Evolutionary conservation across 2,113 vertebrate species (phyloP).

Genomic region (Pontoporia blainvillei): DNA sequence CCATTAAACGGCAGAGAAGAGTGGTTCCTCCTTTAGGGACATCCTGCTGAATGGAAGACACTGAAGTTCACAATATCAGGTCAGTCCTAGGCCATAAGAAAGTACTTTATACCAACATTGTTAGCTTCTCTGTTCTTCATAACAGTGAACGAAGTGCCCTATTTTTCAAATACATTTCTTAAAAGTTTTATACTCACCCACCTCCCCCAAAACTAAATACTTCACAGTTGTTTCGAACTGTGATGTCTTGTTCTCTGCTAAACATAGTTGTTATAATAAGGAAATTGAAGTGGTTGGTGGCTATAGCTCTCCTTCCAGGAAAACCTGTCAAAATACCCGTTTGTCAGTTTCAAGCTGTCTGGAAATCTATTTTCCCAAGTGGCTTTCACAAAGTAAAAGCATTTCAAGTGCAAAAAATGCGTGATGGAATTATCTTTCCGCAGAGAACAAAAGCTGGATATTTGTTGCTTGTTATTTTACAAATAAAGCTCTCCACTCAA

Average conservation of each 20-base stretch:
- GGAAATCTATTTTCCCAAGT: constrained; percentile 26
- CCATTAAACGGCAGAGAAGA: not conserved
- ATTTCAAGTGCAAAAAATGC: not conserved
- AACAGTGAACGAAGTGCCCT: not conserved
- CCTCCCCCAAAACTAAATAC: not conserved
- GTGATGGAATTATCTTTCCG: not conserved
- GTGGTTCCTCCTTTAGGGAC: not conserved
- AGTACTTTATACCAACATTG: not conserved
- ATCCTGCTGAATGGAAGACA: not conserved
- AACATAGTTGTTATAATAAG: not conserved
- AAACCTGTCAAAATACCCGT: constrained; percentile 24
- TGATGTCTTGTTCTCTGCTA: not conserved
- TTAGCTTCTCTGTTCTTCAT: not conserved
- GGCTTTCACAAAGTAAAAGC: not conserved
- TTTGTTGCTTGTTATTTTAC: not conserved
- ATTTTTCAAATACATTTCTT: not conserved
- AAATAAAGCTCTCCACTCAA: not conserved
- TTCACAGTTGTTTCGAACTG: not conserved
- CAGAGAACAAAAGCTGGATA: not conserved
- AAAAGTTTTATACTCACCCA: not conserved
- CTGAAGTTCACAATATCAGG: not conserved
- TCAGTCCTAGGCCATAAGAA: not conserved
- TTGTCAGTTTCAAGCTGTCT: not conserved
- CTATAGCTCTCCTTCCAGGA: not conserved
- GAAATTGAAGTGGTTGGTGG: not conserved